Evolutionary conservation across 2,888 invertebrate species (phyloP), one percentile per base, ranked within the genome.

Genomic region (Metallyticus violacea): DNA sequence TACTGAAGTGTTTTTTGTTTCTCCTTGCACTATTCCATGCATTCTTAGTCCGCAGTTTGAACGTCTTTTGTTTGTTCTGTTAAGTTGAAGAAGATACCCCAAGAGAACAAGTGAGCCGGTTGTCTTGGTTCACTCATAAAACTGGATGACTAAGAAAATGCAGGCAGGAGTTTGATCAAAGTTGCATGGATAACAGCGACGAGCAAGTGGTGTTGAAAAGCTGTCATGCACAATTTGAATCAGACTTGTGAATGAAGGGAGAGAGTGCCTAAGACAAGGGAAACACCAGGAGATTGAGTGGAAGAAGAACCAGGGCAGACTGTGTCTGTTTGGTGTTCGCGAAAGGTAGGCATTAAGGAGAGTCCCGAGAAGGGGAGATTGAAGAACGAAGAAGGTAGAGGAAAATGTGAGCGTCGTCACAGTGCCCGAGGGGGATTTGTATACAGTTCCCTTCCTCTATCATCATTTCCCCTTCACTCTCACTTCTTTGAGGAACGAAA

Each of bases 201-300:
- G 40, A 62, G 27, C 82, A 82, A 76, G 76, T 82, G 82, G 76
- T 26, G 82, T 26, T 82, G 76, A 76, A 26, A 76, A 82, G 26
- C 82, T 82, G 76, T 6, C 40, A 27, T 40, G 81, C 9, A 81
- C 40, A 7, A 81, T 81, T 81, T 81, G n/a, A 26, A 81, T 81
- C 40, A 9, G 40, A 81, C 81, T 40, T 82, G 40, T 62, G 77
- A 83, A 83, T 83, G 83, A 83, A 77, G 15, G 77, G 28, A 83
- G 77, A n/a, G 83, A 77, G 28, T 77, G 83, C 83, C 83, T 83
- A 83, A 83, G 83, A 83, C 77, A 7, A 7, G 83, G 77, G 77
- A 83, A 6, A 77, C 79, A 26, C 27, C 25, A 81, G 81, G 81
- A 81, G 30, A 62, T 62, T 62, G 40, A 62, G 40, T 62, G 40